Evolutionary conservation across 37 sponge, comb jelly and placozoan species (phyloP), one percentile per base, ranked within the genome.

Genomic region (Oscarella lobularis): DNA sequence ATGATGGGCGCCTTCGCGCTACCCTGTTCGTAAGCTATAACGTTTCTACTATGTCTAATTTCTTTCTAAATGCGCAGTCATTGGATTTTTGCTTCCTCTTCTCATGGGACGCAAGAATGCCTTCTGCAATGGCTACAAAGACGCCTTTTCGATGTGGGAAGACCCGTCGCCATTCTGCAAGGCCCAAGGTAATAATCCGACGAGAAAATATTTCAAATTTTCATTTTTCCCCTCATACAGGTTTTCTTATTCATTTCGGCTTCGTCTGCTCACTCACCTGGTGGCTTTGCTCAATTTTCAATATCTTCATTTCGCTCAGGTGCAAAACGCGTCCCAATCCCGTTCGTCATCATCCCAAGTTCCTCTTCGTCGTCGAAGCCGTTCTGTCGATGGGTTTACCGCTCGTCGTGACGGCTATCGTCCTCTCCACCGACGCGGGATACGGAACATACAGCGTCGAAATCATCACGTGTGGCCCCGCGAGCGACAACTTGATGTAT

Each of bases 211-310:
- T n/a, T n/a, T n/a, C n/a, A n/a, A n/a, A n/a, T n/a, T n/a, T n/a
- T n/a, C n/a, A n/a, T n/a, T 48, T 20, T 48, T 27, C 9, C 20
- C 14, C 60, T 48, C 14, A 27, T 48, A 48, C 60, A 48, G 60
- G 60, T 20, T 48, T 48, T 48, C 20, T 48, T 9, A 20, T 48
- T 20, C 60, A 48, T 20, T 9, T 48, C 20, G 60, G 60, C 60
- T 48, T 48, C 9, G 20, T 20, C 14, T 48, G 14, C 9, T 9
- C 60, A 27, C 60, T 48, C 60, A 20, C 20, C 60, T 48, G 60
- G 60, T 48, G 60, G 60, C 60, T 48, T 48, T 48, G 60, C 60
- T 48, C 60, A 20, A 48, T 48, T 27, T 48, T 48, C 60, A 48
- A 48, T 48, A 20, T 48, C 14, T 48, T 48, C 20, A 20, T 48